phyloP scores from a whole-genome alignment of 2,113 vertebrate genomes.

The Patagioenas fasciata region DNA sequence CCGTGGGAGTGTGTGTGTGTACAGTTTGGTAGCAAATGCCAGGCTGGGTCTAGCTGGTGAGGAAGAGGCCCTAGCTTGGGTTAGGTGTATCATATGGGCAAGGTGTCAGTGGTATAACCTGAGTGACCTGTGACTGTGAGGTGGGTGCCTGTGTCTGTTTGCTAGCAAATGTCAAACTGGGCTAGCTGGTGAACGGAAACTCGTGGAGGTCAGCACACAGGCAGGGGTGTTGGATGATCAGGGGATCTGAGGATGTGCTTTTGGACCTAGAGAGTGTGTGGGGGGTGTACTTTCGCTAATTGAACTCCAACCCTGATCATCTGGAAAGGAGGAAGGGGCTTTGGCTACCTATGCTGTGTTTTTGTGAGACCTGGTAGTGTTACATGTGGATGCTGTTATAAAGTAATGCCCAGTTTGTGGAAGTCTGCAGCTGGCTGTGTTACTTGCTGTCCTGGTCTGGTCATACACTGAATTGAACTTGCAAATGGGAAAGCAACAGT shows the following conservation, averaged over 20 bases:
- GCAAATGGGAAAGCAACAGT: neutral
- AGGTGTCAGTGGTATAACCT: neutral
- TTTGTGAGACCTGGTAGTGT: neutral
- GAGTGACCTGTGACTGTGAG: neutral
- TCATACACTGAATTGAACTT: neutral
- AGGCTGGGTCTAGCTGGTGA: neutral
- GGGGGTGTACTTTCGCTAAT: fast-evolving
- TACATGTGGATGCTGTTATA: neutral
- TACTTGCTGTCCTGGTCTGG: neutral
- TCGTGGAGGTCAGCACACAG: neutral
- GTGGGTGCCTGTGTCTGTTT: neutral
- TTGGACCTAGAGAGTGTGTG: neutral
- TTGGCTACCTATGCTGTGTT: neutral
- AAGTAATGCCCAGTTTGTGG: neutral
- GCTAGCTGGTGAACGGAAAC: neutral
- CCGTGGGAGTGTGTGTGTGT: fast-evolving
- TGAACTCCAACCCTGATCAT: neutral
- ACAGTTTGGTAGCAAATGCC: neutral
- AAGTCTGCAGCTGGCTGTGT: neutral
- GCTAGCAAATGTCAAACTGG: neutral
- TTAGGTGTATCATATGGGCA: neutral
- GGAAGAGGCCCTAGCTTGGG: neutral
- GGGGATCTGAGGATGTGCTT: neutral
- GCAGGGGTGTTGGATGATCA: neutral
- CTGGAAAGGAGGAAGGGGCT: neutral